Base-by-base conservation (phyloP, 2,888 invertebrate genomes). In the Crepidodera aurea region DNA sequence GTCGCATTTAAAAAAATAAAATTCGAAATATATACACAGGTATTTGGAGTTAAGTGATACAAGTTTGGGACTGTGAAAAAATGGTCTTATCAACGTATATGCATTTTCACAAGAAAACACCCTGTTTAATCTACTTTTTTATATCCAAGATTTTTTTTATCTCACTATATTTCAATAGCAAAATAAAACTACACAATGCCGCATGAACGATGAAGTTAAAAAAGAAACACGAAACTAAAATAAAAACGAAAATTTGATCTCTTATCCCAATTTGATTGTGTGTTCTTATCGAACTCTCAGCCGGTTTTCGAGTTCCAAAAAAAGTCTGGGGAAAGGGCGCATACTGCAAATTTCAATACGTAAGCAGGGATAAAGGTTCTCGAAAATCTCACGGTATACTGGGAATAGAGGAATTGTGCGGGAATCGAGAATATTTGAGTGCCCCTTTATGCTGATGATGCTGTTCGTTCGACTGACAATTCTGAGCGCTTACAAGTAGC, bases 341-440 rank as follows among this genome's bases (percentile, higher is more conserved):
- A 27, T 40, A 40, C 22, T 39, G 51, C 34, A 37, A 27, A 53
- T 53, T 53, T 53, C 53, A 53, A 53, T 53, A 25, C 27, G 40
- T 27, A 53, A 53, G 40, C 40, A 40, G 6, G 27, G 15, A 53
- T 53, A 40, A 27, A 53, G 40, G 29, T 40, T 40, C 27, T 53
- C 16, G 32, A 40, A n/a, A 15, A 32, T 27, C 39, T 15, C 22
- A 19, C 22, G 51, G 19, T 32, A 40, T 53, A 27, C 34, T 34
- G 13, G 27, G 29, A 40, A 53, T 53, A 25, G 40, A 27, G 40
- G 27, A 53, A 53, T 53, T 53, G 27, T 40, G 53, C 40, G 27
- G 53, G 25, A 53, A 25, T 40, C 53, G 53, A 27, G 40, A 53
- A 40, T 40, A 53, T 40, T 53, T 25, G 53, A 53, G 53, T 53